Percentiles rank a stretch among this genome's conserved stretches.
Conservation (phyloP, 2,888 invertebrate genomes). For the Dryobota labecula region DNA sequence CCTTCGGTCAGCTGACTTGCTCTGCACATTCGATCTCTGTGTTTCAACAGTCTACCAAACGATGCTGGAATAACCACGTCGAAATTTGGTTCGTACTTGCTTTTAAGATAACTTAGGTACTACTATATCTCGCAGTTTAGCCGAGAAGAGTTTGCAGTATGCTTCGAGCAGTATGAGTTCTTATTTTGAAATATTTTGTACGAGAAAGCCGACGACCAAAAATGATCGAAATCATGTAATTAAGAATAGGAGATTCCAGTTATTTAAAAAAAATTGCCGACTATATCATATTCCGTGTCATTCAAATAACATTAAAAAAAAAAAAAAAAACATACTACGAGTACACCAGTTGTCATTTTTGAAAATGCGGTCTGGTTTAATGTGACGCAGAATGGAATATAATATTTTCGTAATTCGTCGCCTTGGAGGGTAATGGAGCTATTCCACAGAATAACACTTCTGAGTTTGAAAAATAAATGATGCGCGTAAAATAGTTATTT, state of each 20-base stretch:
- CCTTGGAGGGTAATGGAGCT: no score
- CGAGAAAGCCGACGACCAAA: not conserved
- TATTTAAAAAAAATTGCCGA: not conserved
- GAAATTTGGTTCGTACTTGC: conserved; percentile 83
- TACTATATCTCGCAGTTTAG: not conserved
- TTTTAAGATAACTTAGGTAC: conserved; percentile 12
- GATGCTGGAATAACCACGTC: conserved; percentile 82
- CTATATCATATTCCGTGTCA: not conserved
- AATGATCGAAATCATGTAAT: not conserved
- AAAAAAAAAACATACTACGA: not conserved
- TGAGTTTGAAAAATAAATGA: no score
- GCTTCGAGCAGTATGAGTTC: no score
- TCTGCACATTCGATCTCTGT: conserved; percentile 79
- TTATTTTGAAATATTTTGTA: no score
- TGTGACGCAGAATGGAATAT: not conserved
- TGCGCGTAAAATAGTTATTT: no score
- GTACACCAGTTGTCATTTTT: no score
- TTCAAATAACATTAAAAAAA: not conserved
- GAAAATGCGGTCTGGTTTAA: no score
- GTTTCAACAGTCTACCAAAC: conserved; percentile 79
- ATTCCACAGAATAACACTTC: no score
- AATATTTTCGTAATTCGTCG: no score
- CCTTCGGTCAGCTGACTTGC: conserved; percentile 84
- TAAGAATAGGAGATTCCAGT: not conserved
- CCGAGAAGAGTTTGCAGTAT: not conserved